These are phyloP conservation scores for Xylocopa sonorina DNA, from an alignment of 1,140 invertebrate genomes.

Conservation along the genomic window DNA sequence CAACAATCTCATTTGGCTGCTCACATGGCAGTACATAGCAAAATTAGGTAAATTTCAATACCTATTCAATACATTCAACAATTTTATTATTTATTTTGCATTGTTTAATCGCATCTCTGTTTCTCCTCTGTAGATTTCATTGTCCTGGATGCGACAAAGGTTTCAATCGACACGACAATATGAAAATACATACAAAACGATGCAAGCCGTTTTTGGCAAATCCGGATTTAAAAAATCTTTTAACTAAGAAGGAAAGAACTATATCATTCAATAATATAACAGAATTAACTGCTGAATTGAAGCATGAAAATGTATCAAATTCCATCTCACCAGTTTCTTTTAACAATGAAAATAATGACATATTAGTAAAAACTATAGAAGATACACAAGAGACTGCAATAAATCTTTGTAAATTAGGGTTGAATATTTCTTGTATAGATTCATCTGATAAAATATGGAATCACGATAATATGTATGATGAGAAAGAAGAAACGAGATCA, in stretches of 20 bases:
- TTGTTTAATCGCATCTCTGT: slow-evolving; percentile 5
- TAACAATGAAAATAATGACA: background rate
- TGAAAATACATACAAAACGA: slow-evolving; percentile 72
- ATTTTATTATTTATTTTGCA: background rate
- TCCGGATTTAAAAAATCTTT: slow-evolving; percentile 57
- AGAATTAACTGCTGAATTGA: slow-evolving; percentile 17
- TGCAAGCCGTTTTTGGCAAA: slow-evolving; percentile 64
- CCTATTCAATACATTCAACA: background rate
- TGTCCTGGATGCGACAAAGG: slow-evolving; percentile 69
- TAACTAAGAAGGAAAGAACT: slow-evolving; percentile 46
- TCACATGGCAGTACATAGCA: slow-evolving; percentile 72
- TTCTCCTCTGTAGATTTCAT: slow-evolving; percentile 63
- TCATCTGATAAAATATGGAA: background rate
- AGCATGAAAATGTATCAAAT: background rate
- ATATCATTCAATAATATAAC: slow-evolving; percentile 27
- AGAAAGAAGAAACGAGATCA: background rate
- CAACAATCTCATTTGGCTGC: slow-evolving; percentile 74
- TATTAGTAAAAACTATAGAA: background rate
- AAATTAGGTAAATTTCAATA: slow-evolving; percentile 59
- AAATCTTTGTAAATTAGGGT: slow-evolving; percentile 28
- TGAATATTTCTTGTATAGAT: slow-evolving; percentile 26
- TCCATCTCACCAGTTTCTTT: background rate
- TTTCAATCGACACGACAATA: slow-evolving; percentile 74
- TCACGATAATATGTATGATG: background rate
- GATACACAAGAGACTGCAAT: background rate